These are phyloP conservation scores for Oophaga pumilio DNA, from an alignment of 2,113 vertebrate species.

Conservation along the genomic window DNA sequence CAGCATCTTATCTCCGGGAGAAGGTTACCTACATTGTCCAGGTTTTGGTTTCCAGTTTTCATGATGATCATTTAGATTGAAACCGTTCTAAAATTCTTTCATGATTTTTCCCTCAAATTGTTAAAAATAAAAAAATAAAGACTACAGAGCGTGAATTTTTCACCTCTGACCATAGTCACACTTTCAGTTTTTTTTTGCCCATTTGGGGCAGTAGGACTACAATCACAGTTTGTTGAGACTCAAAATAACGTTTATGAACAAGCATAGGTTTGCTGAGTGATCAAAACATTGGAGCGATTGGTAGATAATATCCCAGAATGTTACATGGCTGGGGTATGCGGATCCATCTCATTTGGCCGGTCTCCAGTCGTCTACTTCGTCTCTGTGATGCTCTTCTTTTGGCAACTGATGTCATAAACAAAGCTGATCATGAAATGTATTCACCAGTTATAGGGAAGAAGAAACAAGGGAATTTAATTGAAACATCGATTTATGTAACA, in stretches of 20 bases:
- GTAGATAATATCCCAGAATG: not conserved
- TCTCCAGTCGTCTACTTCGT: constrained; percentile 1
- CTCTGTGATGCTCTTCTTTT: not conserved
- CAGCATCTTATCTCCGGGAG: too few species aligned
- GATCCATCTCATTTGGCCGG: not conserved
- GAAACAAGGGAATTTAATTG: not conserved
- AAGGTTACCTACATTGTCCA: too few species aligned
- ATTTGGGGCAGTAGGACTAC: not conserved
- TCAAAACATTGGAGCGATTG: constrained; percentile 6
- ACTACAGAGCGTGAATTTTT: not conserved
- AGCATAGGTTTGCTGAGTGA: not conserved
- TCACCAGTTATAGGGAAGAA: not conserved
- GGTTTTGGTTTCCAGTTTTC: not conserved
- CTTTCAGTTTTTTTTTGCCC: not conserved
- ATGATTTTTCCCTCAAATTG: not conserved
- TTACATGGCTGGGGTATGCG: not conserved
- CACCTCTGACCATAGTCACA: not conserved
- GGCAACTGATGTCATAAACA: constrained; percentile 3
- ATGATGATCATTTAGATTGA: not conserved
- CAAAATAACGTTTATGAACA: not conserved
- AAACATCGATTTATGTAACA: not conserved
- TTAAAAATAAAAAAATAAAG: not conserved
- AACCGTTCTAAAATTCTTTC: not conserved
- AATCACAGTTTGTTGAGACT: not conserved
- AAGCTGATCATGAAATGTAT: not conserved